Evolutionary conservation across 2,888 invertebrate species (phyloP).

Genomic region (Alloscopus bannaensis): DNA sequence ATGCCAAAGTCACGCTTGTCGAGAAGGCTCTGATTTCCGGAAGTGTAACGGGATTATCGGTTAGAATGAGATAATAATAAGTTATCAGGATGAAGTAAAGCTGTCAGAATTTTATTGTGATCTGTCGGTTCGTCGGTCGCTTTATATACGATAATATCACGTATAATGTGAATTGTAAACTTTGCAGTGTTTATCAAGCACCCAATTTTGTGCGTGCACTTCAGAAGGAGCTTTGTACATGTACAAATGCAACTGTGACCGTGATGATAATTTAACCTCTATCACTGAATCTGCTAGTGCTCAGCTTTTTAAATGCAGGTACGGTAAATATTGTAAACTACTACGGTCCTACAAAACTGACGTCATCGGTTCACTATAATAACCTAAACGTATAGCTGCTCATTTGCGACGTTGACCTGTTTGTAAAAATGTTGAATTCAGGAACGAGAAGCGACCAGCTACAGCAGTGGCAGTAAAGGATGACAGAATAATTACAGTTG

Average conservation of each 20-base stretch:
- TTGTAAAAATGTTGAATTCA: not conserved
- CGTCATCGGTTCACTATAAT: no score
- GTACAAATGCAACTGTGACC: slow-evolving; percentile 30
- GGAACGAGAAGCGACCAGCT: slow-evolving; percentile 56
- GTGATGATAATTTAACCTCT: slow-evolving; percentile 16
- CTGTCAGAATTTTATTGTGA: not conserved
- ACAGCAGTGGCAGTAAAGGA: slow-evolving; percentile 63
- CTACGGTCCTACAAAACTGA: no score
- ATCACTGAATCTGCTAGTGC: slow-evolving; percentile 14
- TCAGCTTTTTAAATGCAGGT: slow-evolving; percentile 32
- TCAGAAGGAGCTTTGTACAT: slow-evolving; percentile 31
- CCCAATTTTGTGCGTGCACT: slow-evolving; percentile 44
- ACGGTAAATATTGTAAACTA: not conserved
- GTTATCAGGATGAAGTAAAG: no score
- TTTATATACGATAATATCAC: no score
- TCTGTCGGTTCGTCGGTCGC: no score
- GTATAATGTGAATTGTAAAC: no score
- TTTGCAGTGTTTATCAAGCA: no score
- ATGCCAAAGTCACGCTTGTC: slow-evolving; percentile 42
- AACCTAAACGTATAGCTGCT: no score
- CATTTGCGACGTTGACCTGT: not conserved
- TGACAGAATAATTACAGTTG: slow-evolving; percentile 61
- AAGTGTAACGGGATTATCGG: slow-evolving; percentile 58
- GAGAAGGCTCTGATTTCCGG: slow-evolving; percentile 41
- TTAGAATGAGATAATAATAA: slow-evolving; percentile 39